Base-by-base conservation (phyloP, 1,140 invertebrate species). In the Orius laevigatus region DNA sequence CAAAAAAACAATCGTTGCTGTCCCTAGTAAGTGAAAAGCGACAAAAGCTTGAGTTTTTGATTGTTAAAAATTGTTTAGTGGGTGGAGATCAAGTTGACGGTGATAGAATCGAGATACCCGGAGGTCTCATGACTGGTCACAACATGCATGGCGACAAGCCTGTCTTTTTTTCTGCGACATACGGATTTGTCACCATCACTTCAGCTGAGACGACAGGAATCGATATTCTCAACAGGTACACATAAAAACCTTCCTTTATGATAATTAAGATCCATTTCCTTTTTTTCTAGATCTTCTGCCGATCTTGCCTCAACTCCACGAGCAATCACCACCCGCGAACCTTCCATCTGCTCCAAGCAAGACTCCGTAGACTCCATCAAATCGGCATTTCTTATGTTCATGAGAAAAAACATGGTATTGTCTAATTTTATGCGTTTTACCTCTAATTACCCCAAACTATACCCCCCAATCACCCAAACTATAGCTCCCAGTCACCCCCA, bases 111-210 rank as follows among this genome's bases (percentile, higher is more conserved):
- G 42, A 39, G 18, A n/a, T 51, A 16, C 49, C 49, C 9, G 49
- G 49, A 16, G 49, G 49, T 39, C 10, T 46, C 3, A 36, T 51
- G 3, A 12, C 46, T 2, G 49, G 49, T 18, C 43, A 44, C 18
- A 14, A 39, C 11, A 51, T 35, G 15, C 20, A 51, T 19, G 31
- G 39, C 19, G 25, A 25, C 9, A 38, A 25, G 9, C 49, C 49
- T 8, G 33, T 44, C 18, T 51, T 51, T 35, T 51, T 51, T 43
- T 45, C 41, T 11, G 25, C 49, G 1, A 51, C 49, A 12, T 51
- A 46, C 33, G 49, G 49, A n/a, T 51, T 51, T 33, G 49, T 51
- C 9, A 32, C 42, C 2, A 31, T 51, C 9, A 16, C 42, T 19
- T 44, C 49, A 11, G 49, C 46, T 12, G 36, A 51, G 12, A 43